Evolutionary conservation across 2,888 invertebrate species (phyloP), one percentile per base, ranked within the genome.

Genomic region (Rhaphigaster nebulosa): DNA sequence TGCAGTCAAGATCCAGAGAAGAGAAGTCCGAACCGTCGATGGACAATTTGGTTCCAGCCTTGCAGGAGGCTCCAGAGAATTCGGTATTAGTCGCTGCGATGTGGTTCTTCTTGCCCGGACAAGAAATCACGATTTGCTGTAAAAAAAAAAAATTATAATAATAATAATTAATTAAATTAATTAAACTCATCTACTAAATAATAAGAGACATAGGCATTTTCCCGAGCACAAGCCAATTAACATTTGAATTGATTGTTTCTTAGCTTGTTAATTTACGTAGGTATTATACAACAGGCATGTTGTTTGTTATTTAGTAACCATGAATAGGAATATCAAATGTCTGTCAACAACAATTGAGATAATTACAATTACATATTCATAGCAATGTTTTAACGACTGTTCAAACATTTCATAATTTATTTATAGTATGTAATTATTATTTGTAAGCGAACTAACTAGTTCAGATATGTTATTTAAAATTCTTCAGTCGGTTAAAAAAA

Each of bases 91-190:
- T 91, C 1, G 90, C 65, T 65, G 45, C 70, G 18, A 92, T 18
- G 80, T 56, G 88, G 90, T 92, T 91, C 41, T 90, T 88, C 70
- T 54, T 89, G 12, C 90, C 90, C 3, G 92, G 89, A 60, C 92
- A 92, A 23, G 92, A 87, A 34, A 92, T 50, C 8, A 92, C 38
- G 34, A 92, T 23, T 65, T 91, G 90, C 92, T 91, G 84, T 4
- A 45, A n/a, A 60, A 29, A 8, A 76, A 76, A 50, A 18, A 45
- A 34, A 56, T 56, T 23, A 76, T 70, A 38, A 54, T 20, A 15
- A 54, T 20, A 20, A 54, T 54, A 20, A 54, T 54, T 54, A 20
- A 54, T n/a, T n/a, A n/a, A n/a, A n/a, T n/a, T n/a, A n/a, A n/a
- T n/a, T n/a, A n/a, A n/a, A n/a, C n/a, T n/a, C n/a, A n/a, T n/a